These are phyloP conservation scores for Herpetotheres cachinnans DNA, from an alignment of 2,113 vertebrate species.

Conservation along the genomic window DNA sequence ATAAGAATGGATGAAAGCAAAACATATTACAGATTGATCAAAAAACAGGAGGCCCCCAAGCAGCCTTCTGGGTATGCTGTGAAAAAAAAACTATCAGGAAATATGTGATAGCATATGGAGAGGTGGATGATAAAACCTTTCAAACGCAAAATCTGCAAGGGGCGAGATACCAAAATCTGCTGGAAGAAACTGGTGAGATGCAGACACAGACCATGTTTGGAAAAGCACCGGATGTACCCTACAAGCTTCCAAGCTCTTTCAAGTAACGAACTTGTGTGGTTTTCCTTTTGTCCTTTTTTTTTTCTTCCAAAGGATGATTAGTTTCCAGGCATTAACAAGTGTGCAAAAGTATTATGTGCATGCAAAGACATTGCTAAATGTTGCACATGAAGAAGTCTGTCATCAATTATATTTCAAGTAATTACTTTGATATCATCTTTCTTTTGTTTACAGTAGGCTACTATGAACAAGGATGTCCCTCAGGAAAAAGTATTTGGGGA, in stretches of 20 bases:
- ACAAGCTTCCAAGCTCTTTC: neutral
- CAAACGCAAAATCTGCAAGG: slow-evolving; percentile 1
- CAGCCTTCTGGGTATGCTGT: neutral
- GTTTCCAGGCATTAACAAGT: neutral
- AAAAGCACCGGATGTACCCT: neutral
- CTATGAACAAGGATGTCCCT: neutral
- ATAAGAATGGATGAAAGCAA: neutral
- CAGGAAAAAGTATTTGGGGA: neutral
- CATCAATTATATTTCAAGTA: slow-evolving; percentile 43
- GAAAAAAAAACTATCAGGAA: neutral
- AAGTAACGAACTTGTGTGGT: neutral
- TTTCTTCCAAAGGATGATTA: neutral
- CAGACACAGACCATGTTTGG: neutral
- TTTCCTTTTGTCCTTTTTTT: neutral
- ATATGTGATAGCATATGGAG: neutral
- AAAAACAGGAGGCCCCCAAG: neutral
- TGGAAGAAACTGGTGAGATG: neutral
- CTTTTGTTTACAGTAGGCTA: slow-evolving; percentile 16
- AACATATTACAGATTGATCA: neutral
- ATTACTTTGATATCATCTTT: slow-evolving; percentile 14
- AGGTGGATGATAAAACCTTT: neutral
- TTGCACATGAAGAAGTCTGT: slow-evolving; percentile 9
- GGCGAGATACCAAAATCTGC: neutral
- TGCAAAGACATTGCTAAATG: neutral
- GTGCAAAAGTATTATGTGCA: neutral